These are phyloP conservation scores for Pollachius pollachius DNA, from an alignment of 2,113 vertebrate genomes.

Conservation along the genomic window DNA sequence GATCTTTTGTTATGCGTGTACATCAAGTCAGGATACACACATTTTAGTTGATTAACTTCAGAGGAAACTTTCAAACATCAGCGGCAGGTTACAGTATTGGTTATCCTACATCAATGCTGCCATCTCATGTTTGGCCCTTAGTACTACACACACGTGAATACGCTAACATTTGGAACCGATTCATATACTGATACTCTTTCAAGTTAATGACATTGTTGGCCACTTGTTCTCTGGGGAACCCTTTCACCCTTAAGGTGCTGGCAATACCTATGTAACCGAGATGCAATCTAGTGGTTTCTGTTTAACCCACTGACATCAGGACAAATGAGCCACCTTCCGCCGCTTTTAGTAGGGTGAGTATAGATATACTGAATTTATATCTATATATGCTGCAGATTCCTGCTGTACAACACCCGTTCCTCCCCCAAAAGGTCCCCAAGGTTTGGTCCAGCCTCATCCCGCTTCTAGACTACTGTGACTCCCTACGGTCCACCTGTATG, in stretches of 20 bases:
- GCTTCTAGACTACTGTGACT: neutral
- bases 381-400: neutral
- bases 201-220: neutral
- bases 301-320: too few relatives aligned
- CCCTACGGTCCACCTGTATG: neutral
- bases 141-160: neutral
- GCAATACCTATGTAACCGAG: too few relatives aligned
- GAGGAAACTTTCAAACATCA: too few relatives aligned
- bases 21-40: too few relatives aligned
- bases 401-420: neutral
- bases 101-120: conserved; percentile 29
- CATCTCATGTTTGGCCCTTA: conserved; percentile 32
- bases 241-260: too few relatives aligned
- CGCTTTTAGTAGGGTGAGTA: too few relatives aligned
- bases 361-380: neutral
- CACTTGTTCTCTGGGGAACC: neutral
- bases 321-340: too few relatives aligned
- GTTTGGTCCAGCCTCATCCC: neutral
- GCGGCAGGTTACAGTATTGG: too few relatives aligned
- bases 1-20: too few relatives aligned
- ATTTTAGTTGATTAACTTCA: too few relatives aligned
- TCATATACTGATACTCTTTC: neutral
- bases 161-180: neutral
- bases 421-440: neutral
- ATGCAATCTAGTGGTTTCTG: too few relatives aligned